Evolutionary conservation across 1,140 invertebrate genomes (phyloP).

Genomic region (Neotoxoptera formosana): DNA sequence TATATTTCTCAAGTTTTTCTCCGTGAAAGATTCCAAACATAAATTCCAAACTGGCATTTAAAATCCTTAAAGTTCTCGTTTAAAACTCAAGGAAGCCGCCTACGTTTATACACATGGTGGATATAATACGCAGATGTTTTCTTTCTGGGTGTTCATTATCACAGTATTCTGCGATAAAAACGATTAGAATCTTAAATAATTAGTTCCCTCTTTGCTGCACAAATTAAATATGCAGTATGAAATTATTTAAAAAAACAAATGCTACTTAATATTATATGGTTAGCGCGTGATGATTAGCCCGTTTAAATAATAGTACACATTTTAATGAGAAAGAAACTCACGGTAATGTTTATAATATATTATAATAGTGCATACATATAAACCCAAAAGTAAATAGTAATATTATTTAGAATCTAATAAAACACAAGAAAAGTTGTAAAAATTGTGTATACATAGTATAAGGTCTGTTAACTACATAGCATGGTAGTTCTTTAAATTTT

Average conservation of each 20-base stretch:
- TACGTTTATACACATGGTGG: slow-evolving; percentile 6
- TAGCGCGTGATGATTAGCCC: neutral
- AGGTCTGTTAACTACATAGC: too few species aligned
- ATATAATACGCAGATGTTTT: slow-evolving; percentile 1
- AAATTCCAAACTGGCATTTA: slow-evolving; percentile 52
- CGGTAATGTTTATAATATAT: neutral
- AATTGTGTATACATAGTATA: too few species aligned
- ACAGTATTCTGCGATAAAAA: slow-evolving; percentile 37
- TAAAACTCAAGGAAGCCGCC: neutral
- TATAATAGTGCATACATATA: neutral
- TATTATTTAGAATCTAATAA: neutral
- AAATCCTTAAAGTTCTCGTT: neutral
- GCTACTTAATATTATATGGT: neutral
- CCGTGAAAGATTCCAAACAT: slow-evolving; percentile 36
- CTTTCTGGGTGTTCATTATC: neutral
- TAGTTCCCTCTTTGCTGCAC: neutral
- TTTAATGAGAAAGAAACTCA: neutral
- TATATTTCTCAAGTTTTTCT: slow-evolving; percentile 46
- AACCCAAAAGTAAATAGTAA: neutral
- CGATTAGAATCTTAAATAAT: neutral
- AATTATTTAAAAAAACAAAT: neutral
- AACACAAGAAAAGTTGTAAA: too few species aligned
- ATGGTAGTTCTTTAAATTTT: too few species aligned
- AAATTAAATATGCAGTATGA: neutral
- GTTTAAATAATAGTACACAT: neutral